Conservation (phyloP, 2,113 vertebrate species). For the Sylvietta virens region DNA sequence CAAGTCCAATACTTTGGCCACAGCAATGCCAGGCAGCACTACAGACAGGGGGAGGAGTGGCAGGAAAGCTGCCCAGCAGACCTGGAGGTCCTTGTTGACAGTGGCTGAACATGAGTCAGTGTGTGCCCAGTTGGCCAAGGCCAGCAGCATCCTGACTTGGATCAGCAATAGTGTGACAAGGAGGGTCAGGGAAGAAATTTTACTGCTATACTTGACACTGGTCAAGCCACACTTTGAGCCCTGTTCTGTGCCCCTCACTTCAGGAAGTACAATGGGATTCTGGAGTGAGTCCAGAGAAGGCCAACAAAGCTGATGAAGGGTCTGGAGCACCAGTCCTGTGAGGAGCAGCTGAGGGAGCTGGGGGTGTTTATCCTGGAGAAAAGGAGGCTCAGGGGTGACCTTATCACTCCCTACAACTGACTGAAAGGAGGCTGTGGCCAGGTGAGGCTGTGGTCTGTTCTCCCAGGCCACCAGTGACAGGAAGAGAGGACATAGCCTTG, state of each 20-base stretch:
- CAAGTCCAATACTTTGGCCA: background rate
- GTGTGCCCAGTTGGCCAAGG: background rate
- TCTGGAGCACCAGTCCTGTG: background rate
- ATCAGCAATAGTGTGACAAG: background rate
- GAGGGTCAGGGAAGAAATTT: background rate
- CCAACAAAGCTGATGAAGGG: fast-evolving
- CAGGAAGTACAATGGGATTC: background rate
- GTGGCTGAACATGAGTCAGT: fast-evolving
- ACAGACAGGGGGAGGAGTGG: background rate
- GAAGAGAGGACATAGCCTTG: background rate
- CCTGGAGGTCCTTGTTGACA: no score
- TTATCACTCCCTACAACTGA: background rate
- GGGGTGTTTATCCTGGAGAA: background rate
- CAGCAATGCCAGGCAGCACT: background rate
- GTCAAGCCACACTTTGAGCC: background rate
- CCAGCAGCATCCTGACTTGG: background rate
- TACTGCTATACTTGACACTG: background rate
- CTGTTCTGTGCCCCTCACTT: background rate
- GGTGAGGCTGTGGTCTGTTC: background rate
- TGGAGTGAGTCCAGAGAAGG: background rate
- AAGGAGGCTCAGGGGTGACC: background rate
- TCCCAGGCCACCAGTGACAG: background rate
- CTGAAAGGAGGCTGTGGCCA: background rate
- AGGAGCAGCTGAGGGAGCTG: background rate
- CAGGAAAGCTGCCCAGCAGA: background rate